Percentiles rank a stretch among this genome's conserved stretches.
Conservation (phyloP, 2,888 invertebrate genomes). For the Athalia cordata region DNA sequence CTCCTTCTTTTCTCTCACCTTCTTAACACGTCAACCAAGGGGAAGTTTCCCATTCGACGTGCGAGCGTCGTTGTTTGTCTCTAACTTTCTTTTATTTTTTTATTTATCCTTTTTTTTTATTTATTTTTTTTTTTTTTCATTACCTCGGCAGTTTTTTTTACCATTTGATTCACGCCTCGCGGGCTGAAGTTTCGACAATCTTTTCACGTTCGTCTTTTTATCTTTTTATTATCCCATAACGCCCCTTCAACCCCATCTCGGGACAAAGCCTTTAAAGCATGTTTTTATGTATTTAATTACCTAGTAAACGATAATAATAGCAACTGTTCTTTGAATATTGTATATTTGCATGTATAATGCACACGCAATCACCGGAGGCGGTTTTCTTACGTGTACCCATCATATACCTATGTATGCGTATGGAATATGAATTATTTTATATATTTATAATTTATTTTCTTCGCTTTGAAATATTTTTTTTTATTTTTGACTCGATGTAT, state of each 20-base stretch:
- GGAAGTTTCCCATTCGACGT: slow-evolving; percentile 36
- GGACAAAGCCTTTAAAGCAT: not conserved
- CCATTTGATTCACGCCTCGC: not conserved
- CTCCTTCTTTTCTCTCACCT: not conserved
- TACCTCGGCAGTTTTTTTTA: not conserved
- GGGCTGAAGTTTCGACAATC: not conserved
- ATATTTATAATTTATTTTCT: too few species aligned
- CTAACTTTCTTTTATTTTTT: not conserved
- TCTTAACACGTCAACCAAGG: not conserved
- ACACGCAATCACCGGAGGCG: slow-evolving; percentile 25
- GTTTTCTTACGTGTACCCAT: too few species aligned
- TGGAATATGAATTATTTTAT: too few species aligned
- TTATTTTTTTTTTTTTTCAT: not conserved
- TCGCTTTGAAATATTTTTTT: too few species aligned
- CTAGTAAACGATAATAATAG: not conserved
- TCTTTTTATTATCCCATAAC: not conserved
- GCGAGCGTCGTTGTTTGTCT: slow-evolving; percentile 23
- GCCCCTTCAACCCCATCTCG: not conserved
- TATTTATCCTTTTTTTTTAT: not conserved
- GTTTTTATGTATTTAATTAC: slow-evolving; percentile 27
- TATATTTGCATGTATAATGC: not conserved
- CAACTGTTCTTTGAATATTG: too few species aligned
- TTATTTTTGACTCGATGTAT: too few species aligned
- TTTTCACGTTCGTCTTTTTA: not conserved
- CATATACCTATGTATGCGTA: too few species aligned